Conservation (phyloP, 2,113 vertebrate genomes). For the Mus spicilegus region DNA sequence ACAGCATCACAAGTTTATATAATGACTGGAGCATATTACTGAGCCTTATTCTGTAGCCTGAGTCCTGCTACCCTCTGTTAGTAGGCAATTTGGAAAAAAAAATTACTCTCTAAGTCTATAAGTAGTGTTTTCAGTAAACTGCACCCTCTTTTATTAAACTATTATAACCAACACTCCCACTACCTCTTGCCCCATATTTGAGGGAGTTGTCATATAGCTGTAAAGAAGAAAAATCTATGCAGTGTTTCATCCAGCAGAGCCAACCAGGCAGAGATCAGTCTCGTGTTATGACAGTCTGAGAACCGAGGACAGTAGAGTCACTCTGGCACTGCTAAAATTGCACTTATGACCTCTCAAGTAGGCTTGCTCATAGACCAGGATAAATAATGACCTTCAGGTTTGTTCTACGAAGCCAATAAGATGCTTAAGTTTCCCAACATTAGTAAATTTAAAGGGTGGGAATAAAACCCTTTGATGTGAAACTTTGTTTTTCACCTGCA, state of each 20-base stretch:
- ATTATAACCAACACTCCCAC: not conserved
- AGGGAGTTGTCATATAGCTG: not conserved
- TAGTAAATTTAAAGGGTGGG: fast-evolving
- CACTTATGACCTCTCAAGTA: not conserved
- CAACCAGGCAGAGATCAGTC: not conserved
- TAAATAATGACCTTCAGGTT: not conserved
- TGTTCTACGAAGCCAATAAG: not conserved
- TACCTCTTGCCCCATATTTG: too few species aligned
- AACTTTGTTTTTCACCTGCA: constrained; percentile 16
- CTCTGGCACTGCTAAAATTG: too few species aligned
- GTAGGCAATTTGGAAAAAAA: not conserved
- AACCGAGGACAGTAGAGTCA: too few species aligned
- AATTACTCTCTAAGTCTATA: too few species aligned
- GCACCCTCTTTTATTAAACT: not conserved
- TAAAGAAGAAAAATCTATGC: not conserved
- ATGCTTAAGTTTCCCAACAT: not conserved
- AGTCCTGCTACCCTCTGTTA: not conserved
- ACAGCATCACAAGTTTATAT: not conserved
- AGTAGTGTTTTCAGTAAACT: not conserved
- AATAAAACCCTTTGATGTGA: not conserved
- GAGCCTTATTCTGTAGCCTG: not conserved
- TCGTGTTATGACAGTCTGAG: not conserved
- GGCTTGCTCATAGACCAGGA: not conserved
- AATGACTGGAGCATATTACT: fast-evolving
- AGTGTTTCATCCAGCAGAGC: not conserved